These are phyloP conservation scores for Drosophila limbata DNA, from an alignment of 2,888 invertebrate species.

Conservation along the genomic window DNA sequence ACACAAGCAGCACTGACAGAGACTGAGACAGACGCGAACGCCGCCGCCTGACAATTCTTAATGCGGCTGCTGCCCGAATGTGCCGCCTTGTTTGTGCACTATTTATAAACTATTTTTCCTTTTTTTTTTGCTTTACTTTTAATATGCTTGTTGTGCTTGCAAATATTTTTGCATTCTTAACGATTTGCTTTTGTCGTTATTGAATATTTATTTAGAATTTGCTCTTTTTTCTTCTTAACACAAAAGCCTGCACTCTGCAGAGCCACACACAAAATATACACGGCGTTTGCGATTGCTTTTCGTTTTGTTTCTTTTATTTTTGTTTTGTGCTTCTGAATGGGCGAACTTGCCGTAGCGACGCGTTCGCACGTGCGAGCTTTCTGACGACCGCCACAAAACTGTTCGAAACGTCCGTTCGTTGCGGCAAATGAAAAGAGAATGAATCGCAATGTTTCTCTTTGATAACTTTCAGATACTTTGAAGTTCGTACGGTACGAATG, in stretches of 20 bases:
- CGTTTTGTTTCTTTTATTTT: conserved; percentile 48
- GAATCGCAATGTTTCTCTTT: conserved; percentile 55
- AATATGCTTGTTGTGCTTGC: conserved; percentile 53
- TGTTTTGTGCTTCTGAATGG: conserved; percentile 42
- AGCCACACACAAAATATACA: conserved; percentile 36
- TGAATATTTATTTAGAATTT: conserved; percentile 67
- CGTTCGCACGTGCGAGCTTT: conserved; percentile 75
- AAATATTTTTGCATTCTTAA: conserved; percentile 59
- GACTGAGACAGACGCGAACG: conserved; percentile 44
- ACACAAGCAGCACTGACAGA: conserved; percentile 30
- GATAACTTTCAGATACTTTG: conserved; percentile 52
- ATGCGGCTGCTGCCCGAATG: conserved; percentile 47
- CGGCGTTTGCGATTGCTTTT: conserved; percentile 51
- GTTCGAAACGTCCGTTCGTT: conserved; percentile 49
- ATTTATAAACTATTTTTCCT: conserved; percentile 70
- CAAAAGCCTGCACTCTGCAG: conserved; percentile 39
- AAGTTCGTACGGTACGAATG: conserved; percentile 28
- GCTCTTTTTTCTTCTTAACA: conserved; percentile 55
- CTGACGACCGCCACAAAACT: conserved; percentile 67
- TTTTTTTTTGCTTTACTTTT: conserved; percentile 31
- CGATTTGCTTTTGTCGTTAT: conserved; percentile 58
- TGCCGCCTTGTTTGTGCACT: conserved; percentile 73
- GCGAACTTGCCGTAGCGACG: conserved; percentile 56
- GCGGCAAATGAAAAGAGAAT: conserved; percentile 61
- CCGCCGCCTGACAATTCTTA: conserved; percentile 71